phyloP scores from a whole-genome alignment of 2,888 invertebrate species.

The Cyaniris semiargus region DNA sequence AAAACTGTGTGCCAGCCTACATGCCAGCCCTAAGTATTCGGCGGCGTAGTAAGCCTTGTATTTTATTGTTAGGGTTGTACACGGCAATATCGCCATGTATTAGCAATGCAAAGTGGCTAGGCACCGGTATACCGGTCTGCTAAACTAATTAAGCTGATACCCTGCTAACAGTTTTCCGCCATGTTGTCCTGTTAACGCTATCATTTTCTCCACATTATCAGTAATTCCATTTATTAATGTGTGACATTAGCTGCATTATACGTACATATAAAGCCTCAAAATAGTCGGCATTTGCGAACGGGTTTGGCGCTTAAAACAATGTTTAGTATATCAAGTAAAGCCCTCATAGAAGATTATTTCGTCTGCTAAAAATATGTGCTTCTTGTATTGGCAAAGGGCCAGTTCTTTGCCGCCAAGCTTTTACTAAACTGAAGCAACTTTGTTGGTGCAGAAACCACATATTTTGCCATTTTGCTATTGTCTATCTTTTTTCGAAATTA shows the following conservation, averaged over 20 bases:
- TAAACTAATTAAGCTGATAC: conserved; percentile 17
- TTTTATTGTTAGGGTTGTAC: conserved; percentile 28
- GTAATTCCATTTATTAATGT: background rate
- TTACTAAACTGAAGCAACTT: no score
- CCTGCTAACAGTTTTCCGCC: background rate
- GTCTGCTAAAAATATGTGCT: no score
- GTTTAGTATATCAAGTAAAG: no score
- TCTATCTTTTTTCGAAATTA: no score
- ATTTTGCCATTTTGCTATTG: no score
- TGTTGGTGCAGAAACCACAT: no score
- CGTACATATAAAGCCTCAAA: background rate
- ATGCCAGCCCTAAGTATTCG: background rate
- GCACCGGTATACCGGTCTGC: background rate
- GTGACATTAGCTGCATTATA: background rate
- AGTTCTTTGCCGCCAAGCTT: no score
- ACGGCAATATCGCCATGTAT: conserved; percentile 24
- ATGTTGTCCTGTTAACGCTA: background rate
- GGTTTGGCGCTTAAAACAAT: no score
- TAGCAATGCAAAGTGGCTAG: conserved; percentile 22
- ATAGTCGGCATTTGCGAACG: no score
- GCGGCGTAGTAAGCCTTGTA: background rate
- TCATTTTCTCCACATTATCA: background rate
- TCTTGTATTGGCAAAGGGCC: no score
- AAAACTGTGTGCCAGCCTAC: background rate
- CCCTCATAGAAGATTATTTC: no score